Evolutionary conservation across 2,888 invertebrate species (phyloP).

Genomic region (Ormia ochracea): DNA sequence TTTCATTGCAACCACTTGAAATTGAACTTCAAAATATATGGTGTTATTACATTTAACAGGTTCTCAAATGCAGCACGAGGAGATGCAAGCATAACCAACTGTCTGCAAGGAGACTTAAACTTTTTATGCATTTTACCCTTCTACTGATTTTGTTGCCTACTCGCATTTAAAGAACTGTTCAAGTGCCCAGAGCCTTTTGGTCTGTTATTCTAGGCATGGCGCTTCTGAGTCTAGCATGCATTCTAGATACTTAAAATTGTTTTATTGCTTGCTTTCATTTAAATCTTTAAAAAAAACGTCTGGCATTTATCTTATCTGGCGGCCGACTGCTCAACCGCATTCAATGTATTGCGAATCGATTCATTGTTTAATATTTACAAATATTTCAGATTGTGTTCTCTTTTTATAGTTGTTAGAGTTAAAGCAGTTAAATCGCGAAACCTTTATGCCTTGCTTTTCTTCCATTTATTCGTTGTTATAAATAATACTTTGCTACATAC

Average conservation of each 20-base stretch:
- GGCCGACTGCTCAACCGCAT: not conserved
- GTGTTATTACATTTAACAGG: conserved; percentile 45
- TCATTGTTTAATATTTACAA: conserved; percentile 36
- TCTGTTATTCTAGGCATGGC: conserved; percentile 58
- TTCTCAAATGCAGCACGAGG: conserved; percentile 19
- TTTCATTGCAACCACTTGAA: conserved; percentile 49
- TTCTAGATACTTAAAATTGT: conserved; percentile 46
- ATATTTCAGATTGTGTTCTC: conserved; percentile 18
- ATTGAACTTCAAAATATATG: conserved; percentile 40
- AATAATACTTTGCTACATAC: not conserved
- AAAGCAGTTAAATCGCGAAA: conserved; percentile 16
- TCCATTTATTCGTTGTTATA: not conserved
- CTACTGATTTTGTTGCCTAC: not conserved
- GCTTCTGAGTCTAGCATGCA: conserved; percentile 62
- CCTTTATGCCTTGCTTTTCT: conserved; percentile 5
- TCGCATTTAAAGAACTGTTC: not conserved
- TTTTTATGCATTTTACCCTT: not conserved
- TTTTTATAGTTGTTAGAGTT: conserved; percentile 1
- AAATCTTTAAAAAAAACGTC: conserved; percentile 55
- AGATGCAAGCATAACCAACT: conserved; percentile 20
- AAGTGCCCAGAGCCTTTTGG: conserved; percentile 37
- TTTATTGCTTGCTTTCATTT: conserved; percentile 54
- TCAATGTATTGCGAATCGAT: not conserved
- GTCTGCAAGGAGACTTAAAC: not conserved
- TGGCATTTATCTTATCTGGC: conserved; percentile 26